These are phyloP conservation scores for Zaprionus camerounensis DNA, from an alignment of 1,140 invertebrate genomes.

Conservation along the genomic window DNA sequence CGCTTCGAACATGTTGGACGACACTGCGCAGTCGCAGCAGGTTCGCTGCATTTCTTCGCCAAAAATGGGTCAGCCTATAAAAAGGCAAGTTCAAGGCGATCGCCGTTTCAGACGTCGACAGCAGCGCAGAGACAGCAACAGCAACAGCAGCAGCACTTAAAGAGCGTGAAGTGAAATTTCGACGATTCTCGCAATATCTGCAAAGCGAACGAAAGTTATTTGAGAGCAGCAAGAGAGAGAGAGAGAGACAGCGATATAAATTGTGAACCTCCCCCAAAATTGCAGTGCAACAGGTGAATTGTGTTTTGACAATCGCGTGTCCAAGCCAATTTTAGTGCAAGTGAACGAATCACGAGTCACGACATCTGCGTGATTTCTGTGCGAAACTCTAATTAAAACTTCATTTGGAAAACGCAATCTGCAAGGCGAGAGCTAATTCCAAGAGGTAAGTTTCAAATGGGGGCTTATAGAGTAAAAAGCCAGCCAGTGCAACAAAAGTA, in stretches of 20 bases:
- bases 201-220: constrained; percentile 39
- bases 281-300: constrained; percentile 66
- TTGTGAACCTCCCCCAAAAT: constrained; percentile 19
- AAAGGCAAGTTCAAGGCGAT: constrained; percentile 86
- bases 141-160: constrained; percentile 20
- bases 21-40: constrained; percentile 23
- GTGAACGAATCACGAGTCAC: constrained; percentile 43
- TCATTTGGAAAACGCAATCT: constrained; percentile 4
- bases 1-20: constrained; percentile 49
- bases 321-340: constrained; percentile 46
- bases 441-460: constrained; percentile 14
- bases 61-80: constrained; percentile 86
- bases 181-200: constrained; percentile 5
- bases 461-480: not conserved
- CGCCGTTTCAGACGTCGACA: constrained; percentile 76
- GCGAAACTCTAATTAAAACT: constrained; percentile 14
- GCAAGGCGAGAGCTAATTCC: not conserved
- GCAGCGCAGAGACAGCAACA: constrained; percentile 43
- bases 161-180: constrained; percentile 36
- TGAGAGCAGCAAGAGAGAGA: not conserved
- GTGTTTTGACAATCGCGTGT: constrained; percentile 67
- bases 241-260: constrained; percentile 42
- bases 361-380: constrained; percentile 39
- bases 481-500: not conserved
- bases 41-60: constrained; percentile 68